Conservation (phyloP, 2,888 invertebrate genomes). For the Icerya purchasi region DNA sequence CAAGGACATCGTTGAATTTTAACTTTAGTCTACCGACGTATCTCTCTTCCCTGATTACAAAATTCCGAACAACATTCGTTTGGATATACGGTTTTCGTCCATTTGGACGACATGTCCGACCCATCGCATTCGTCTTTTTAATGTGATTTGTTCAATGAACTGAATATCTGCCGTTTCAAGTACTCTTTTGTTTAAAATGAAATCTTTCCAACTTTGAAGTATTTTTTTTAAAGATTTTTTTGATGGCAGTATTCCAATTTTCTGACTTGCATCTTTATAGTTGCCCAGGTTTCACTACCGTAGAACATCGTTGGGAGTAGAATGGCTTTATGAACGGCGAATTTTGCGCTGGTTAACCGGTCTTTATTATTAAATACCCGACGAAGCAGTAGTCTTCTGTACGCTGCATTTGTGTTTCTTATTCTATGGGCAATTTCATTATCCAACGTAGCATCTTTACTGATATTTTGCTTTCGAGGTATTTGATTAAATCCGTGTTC, state of each 20-base stretch:
- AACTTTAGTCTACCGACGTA: neutral
- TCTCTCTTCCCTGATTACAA: neutral
- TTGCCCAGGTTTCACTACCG: neutral
- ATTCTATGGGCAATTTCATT: neutral
- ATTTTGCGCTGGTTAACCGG: neutral
- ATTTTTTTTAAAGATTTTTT: neutral
- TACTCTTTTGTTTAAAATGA: neutral
- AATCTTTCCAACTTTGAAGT: neutral
- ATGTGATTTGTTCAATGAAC: neutral
- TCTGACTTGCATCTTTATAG: neutral
- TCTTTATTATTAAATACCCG: neutral
- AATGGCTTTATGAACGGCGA: neutral
- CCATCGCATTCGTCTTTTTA: neutral
- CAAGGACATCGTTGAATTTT: neutral
- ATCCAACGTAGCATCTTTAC: neutral
- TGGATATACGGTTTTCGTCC: neutral
- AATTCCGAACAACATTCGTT: neutral
- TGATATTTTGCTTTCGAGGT: neutral
- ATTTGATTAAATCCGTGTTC: neutral
- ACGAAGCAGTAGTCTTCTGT: neutral
- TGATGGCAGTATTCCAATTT: neutral
- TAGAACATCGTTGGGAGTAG: neutral
- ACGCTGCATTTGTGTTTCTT: neutral
- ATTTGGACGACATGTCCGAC: neutral
- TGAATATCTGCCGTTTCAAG: neutral